Evolutionary conservation across 2,113 vertebrate genomes (phyloP).

Genomic region (Sylvilagus bachmani): DNA sequence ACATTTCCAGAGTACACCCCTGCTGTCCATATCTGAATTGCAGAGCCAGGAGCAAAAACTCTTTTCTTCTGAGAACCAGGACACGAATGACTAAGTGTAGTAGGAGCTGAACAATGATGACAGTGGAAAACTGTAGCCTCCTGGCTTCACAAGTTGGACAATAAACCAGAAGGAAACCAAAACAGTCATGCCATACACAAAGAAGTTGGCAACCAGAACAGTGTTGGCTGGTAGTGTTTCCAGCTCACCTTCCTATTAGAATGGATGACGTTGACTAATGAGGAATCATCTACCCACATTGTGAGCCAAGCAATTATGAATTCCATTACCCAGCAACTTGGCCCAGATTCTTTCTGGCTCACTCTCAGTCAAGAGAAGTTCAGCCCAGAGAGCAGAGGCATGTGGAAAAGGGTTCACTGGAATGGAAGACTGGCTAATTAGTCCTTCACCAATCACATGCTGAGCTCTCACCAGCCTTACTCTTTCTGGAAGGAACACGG

Average conservation of each 20-base stretch:
- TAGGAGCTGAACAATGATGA: background rate
- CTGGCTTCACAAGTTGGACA: background rate
- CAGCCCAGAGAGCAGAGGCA: background rate
- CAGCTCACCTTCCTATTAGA: slow-evolving; percentile 18
- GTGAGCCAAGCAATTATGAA: slow-evolving; percentile 37
- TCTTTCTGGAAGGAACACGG: background rate
- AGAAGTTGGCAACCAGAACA: background rate
- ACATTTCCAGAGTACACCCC: background rate
- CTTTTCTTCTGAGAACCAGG: background rate
- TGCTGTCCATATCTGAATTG: background rate
- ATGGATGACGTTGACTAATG: slow-evolving; percentile 21
- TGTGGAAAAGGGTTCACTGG: background rate
- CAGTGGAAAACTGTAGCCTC: background rate
- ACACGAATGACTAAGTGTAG: background rate
- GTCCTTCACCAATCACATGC: background rate
- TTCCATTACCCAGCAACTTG: slow-evolving; percentile 52
- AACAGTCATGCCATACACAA: background rate
- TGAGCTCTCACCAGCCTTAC: background rate
- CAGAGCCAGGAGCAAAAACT: background rate
- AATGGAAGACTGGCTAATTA: background rate
- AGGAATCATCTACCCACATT: slow-evolving; percentile 17
- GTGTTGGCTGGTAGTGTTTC: background rate
- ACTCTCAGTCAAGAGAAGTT: background rate
- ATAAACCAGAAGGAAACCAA: background rate
- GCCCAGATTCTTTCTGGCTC: slow-evolving; percentile 44